Conservation (phyloP, 2,797 vertebrate genomes). For the Pyrocephalus nanus region DNA sequence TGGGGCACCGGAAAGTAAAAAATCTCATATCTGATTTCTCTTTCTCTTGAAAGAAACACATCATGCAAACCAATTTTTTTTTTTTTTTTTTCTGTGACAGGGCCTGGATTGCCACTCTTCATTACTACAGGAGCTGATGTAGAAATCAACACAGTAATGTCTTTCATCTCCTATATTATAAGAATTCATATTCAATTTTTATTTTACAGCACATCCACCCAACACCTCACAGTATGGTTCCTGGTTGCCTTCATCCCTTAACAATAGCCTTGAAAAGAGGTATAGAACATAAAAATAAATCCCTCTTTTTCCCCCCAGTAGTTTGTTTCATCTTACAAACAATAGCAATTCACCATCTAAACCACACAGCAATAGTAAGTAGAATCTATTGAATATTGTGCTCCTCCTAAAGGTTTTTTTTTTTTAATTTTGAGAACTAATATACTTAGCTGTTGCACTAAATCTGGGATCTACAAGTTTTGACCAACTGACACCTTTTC, state of each 20-base stretch:
- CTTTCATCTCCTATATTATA: conserved; percentile 44
- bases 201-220: conserved; percentile 43
- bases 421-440: background rate
- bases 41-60: conserved; percentile 18
- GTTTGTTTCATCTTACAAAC: conserved; percentile 47
- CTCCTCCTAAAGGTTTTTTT: background rate
- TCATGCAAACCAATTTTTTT: conserved; percentile 18
- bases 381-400: background rate
- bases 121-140: conserved; percentile 21
- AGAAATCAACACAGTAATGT: conserved; percentile 48
- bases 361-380: background rate
- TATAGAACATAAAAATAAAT: conserved; percentile 43
- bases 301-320: background rate
- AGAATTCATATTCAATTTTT: conserved; percentile 65
- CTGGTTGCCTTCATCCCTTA: conserved; percentile 17
- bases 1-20: conserved; percentile 20
- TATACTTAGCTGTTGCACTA: background rate
- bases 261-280: conserved; percentile 37
- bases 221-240: conserved; percentile 31
- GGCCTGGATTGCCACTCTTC: conserved; percentile 38
- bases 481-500: background rate
- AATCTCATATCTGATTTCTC: conserved; percentile 40
- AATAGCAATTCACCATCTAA: conserved; percentile 28
- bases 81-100: conserved; percentile 17
- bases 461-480: background rate